Evolutionary conservation across 2,113 vertebrate species (phyloP).

Genomic region (Phaetusa simplex): DNA sequence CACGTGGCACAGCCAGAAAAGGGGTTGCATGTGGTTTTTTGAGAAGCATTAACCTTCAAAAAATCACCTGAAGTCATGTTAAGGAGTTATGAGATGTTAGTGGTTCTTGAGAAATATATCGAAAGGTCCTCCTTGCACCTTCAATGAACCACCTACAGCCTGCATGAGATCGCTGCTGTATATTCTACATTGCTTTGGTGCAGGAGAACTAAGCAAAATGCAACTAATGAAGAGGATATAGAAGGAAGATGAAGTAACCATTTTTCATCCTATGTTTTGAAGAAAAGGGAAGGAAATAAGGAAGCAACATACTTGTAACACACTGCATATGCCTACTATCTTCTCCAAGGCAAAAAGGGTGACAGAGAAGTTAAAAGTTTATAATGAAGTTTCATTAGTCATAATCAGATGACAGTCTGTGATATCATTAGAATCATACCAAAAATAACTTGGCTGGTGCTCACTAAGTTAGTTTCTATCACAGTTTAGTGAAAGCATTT

Average conservation of each 20-base stretch:
- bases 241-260: not conserved
- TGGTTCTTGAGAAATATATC: not conserved
- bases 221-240: accelerated
- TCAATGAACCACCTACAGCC: not conserved
- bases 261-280: not conserved
- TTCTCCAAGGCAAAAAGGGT: not conserved
- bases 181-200: accelerated
- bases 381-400: not conserved
- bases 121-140: not conserved
- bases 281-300: slow-evolving; percentile 20
- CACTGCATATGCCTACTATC: not conserved
- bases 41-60: not conserved
- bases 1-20: not conserved
- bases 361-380: not conserved
- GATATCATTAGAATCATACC: not conserved
- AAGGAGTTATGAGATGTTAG: not conserved
- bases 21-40: not conserved
- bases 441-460: not conserved
- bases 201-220: not conserved
- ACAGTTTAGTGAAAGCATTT: not conserved
- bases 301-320: not conserved
- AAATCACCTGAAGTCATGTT: not conserved
- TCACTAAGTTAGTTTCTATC: not conserved
- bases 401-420: not conserved
- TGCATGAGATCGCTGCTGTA: accelerated